A percentile compares a stretch with the other conserved stretches of the same genome.
Conservation (phyloP, 2,888 invertebrate species). For the Plusia festucae region DNA sequence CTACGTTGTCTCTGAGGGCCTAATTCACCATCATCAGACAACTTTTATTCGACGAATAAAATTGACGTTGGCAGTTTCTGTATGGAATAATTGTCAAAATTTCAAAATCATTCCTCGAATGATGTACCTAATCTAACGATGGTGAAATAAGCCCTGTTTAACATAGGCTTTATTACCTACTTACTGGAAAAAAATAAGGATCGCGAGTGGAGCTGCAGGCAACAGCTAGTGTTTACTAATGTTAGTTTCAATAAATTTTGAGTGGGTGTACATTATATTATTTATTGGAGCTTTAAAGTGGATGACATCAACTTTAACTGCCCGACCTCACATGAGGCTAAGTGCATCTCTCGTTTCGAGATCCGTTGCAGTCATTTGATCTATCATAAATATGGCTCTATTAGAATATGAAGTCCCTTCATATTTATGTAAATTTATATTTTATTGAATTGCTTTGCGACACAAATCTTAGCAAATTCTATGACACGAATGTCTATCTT, state of each 20-base stretch:
- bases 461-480: background rate
- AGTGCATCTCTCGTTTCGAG: slow-evolving; percentile 39
- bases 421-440: background rate
- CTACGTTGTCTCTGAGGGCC: too few species aligned
- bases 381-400: slow-evolving; percentile 36
- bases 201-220: too few species aligned
- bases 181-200: too few species aligned
- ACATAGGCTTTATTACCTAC: too few species aligned
- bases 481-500: background rate
- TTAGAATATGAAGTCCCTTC: slow-evolving; percentile 30
- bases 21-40: too few species aligned
- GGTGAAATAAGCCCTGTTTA: too few species aligned
- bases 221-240: slow-evolving; percentile 37
- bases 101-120: too few species aligned
- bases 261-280: slow-evolving; percentile 54
- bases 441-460: slow-evolving; percentile 19
- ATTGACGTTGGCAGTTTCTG: too few species aligned
- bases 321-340: slow-evolving; percentile 47
- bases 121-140: too few species aligned
- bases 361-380: slow-evolving; percentile 43
- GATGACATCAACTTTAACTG: slow-evolving; percentile 49
- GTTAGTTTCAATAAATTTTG: slow-evolving; percentile 39
- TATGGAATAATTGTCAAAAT: too few species aligned
- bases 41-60: too few species aligned
- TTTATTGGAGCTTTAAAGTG: slow-evolving; percentile 53